Base-by-base conservation (phyloP, 2,888 invertebrate genomes). In the Cephus sareptanus region DNA sequence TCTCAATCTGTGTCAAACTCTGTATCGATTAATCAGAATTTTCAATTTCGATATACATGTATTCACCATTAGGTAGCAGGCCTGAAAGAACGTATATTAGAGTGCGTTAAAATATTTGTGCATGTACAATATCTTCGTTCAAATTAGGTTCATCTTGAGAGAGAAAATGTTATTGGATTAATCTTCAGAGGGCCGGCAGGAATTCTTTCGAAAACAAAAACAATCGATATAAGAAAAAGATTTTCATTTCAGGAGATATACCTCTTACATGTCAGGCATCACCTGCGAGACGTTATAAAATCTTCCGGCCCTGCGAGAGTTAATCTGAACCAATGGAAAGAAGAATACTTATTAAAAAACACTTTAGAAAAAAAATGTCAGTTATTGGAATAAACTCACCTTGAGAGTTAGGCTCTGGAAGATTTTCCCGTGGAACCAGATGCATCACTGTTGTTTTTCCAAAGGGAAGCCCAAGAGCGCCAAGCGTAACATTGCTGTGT, bases 371-470 rank as follows among this genome's bases (percentile, higher is more conserved):
- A 15, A 74, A n/a, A 79, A 68, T 15, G 15, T 73, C 35, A 71
- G 56, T 74, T 68, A 37, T 31, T 23, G 34, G 37, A 15, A 77
- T 33, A 69, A 31, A 75, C 76, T 90, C 92, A 97, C 97, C 97
- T 95, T 97, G 97, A 89, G 97, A 98, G 94, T 99, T 99, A 90
- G 99, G 99, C 94, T 99, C 99, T 90, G 99, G 99, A 92, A 99
- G 94, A 93, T 98, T 99, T 93, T 99, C 99, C 93, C 99, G 95
- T 87, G 99, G 98, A 92, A 99, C 99, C 91, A 99, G 96, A 94
- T 99, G 99, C 99, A 99, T 99, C 92, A 99, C 99, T 91, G 99
- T 98, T 90, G 99, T 99, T 93, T 98, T 98, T 88, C 99, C 99
- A 89, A 97, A 95, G 85, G 98, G 98, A 93, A 99, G 95, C 91